Conservation (phyloP, 2,888 invertebrate species). For the Papilio elwesi region DNA sequence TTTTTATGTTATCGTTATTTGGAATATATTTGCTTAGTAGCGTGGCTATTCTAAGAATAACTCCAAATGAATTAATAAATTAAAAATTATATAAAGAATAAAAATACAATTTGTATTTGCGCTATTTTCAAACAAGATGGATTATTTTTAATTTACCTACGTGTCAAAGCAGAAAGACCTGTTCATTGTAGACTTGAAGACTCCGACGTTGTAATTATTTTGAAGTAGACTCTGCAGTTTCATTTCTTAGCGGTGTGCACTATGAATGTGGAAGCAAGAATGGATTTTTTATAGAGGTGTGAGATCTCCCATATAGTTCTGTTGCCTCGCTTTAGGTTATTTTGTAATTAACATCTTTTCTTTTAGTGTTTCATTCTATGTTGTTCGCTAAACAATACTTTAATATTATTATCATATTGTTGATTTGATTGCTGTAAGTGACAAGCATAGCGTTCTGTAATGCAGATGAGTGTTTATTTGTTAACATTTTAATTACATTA, state of each 20-base stretch:
- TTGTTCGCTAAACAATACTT: not conserved
- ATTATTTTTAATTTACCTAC: slow-evolving; percentile 16
- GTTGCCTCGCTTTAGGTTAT: not conserved
- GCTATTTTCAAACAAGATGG: not conserved
- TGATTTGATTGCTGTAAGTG: not conserved
- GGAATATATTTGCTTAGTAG: not conserved
- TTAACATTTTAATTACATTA: no score
- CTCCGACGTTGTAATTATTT: slow-evolving; percentile 23
- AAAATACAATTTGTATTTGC: not conserved
- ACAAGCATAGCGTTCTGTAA: no score
- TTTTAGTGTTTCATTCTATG: not conserved
- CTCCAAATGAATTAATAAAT: no score
- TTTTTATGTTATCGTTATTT: not conserved
- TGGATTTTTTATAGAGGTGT: slow-evolving; percentile 10
- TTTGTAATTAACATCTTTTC: slow-evolving; percentile 1
- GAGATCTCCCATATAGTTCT: not conserved
- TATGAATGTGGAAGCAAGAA: slow-evolving; percentile 14
- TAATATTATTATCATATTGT: no score
- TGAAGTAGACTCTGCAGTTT: slow-evolving; percentile 14
- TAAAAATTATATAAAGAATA: not conserved
- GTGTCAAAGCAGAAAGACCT: slow-evolving; percentile 7
- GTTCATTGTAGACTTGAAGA: slow-evolving; percentile 24
- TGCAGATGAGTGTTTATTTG: no score
- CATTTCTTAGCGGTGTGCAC: slow-evolving; percentile 12
- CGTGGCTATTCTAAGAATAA: not conserved